Evolutionary conservation across 2,888 invertebrate genomes (phyloP).

Genomic region (Dermolepida albohirtum): DNA sequence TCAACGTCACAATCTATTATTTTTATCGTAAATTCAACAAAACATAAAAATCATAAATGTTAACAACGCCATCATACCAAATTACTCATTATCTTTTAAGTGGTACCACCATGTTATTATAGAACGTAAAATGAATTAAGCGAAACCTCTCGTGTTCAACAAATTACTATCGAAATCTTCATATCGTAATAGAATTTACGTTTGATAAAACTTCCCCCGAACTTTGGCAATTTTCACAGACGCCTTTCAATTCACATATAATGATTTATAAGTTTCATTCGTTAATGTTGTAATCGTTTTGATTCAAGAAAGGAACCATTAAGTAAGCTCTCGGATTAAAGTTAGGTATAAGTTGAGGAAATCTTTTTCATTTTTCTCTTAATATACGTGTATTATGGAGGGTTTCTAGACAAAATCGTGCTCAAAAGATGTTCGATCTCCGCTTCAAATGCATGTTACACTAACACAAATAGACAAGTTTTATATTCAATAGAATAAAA

Average conservation of each 20-base stretch:
- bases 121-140: not conserved
- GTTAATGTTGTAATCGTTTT: not conserved
- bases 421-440: too few relatives aligned
- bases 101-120: not conserved
- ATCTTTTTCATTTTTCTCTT: not conserved
- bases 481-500: too few relatives aligned
- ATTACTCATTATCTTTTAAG: too few relatives aligned
- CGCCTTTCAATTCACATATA: constrained; percentile 11
- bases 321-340: too few relatives aligned
- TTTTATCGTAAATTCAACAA: too few relatives aligned
- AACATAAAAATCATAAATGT: too few relatives aligned
- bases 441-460: too few relatives aligned
- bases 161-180: constrained; percentile 16
- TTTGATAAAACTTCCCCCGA: not conserved
- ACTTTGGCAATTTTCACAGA: not conserved
- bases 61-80: too few relatives aligned
- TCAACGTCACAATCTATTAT: too few relatives aligned
- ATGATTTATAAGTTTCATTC: constrained; percentile 18
- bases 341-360: not conserved
- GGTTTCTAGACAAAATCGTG: too few relatives aligned
- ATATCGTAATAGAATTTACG: constrained; percentile 5
- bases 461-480: too few relatives aligned
- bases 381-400: too few relatives aligned
- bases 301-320: not conserved
- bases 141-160: constrained; percentile 1